These are phyloP conservation scores for Melanotaenia parkinsoni DNA, from an alignment of 2,797 vertebrate genomes.

Conservation along the genomic window DNA sequence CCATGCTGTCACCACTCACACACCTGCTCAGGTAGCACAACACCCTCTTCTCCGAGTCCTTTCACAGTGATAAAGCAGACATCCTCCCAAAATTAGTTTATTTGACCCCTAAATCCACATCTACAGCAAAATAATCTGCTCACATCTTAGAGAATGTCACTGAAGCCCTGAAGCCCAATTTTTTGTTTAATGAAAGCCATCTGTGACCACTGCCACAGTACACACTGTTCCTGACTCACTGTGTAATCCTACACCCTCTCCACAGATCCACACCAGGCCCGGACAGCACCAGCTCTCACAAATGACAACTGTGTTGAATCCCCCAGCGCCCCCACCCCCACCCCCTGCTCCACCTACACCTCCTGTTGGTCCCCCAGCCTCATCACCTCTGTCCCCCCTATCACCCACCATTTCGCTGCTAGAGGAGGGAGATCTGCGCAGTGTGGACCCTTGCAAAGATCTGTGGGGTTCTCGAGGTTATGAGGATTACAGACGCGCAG, in stretches of 20 bases:
- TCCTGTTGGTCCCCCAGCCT: constrained; percentile 71
- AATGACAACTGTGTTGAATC: constrained; percentile 80
- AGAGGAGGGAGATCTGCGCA: constrained; percentile 87
- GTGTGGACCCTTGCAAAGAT: constrained; percentile 86
- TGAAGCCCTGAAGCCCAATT: background rate
- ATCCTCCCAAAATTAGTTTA: background rate
- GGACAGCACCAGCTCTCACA: constrained; percentile 81
- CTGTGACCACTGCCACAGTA: constrained; percentile 31
- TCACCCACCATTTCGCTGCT: constrained; percentile 86
- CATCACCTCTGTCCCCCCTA: constrained; percentile 82
- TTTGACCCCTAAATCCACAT: constrained; percentile 2
- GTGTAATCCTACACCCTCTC: constrained; percentile 55
- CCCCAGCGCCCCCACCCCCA: constrained; percentile 76
- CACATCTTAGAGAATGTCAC: background rate
- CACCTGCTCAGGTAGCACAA: constrained; percentile 80
- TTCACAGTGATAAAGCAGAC: background rate
- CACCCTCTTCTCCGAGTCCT: background rate
- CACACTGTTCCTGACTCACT: constrained; percentile 54
- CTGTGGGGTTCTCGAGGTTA: constrained; percentile 90
- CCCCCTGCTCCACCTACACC: constrained; percentile 79
- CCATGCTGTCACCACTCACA: constrained; percentile 79
- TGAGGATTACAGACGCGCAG: constrained; percentile 89
- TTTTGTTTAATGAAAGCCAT: constrained; percentile 6
- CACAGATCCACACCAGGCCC: constrained; percentile 81
- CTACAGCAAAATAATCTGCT: background rate